Conservation (phyloP, 2,113 vertebrate species). For the Coryphaenoides rupestris region DNA sequence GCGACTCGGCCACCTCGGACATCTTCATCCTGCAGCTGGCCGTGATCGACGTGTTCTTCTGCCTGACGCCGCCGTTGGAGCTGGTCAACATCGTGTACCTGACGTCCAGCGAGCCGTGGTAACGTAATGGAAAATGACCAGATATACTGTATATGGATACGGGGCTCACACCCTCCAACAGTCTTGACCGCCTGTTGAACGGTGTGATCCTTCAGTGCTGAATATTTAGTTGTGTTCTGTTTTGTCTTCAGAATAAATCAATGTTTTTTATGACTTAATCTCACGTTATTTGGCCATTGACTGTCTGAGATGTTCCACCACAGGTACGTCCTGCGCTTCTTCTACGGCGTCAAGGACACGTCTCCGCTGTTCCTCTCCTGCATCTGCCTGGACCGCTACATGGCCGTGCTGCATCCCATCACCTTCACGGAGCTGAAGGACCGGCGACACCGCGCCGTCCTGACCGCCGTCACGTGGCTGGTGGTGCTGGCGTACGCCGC, state of each 20-base stretch:
- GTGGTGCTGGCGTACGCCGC: conserved; percentile 59
- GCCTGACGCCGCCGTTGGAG: conserved; percentile 68
- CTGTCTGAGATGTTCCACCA: too few species aligned
- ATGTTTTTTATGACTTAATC: too few species aligned
- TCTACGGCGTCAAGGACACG: conserved; percentile 71
- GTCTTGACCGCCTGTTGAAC: too few species aligned
- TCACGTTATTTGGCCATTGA: too few species aligned
- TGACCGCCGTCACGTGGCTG: conserved; percentile 56
- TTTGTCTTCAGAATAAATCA: too few species aligned
- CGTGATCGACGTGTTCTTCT: conserved; percentile 65
- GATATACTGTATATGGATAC: too few species aligned
- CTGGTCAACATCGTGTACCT: conserved; percentile 61
- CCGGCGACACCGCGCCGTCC: conserved; percentile 43
- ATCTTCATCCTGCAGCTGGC: conserved; percentile 72
- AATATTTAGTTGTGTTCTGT: too few species aligned
- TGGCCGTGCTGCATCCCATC: conserved; percentile 72
- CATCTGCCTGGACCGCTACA: conserved; percentile 75
- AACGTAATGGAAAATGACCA: too few species aligned
- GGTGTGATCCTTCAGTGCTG: too few species aligned
- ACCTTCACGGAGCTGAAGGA: conserved; percentile 69
- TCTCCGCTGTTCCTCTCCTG: conserved; percentile 71
- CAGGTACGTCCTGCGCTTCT: conserved; percentile 68
- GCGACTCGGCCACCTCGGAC: conserved; percentile 69
- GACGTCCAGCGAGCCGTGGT: conserved; percentile 53
- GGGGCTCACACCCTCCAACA: too few species aligned